These are phyloP conservation scores for Hippopotamus amphibius DNA, from an alignment of 2,113 vertebrate species.

Conservation along the genomic window DNA sequence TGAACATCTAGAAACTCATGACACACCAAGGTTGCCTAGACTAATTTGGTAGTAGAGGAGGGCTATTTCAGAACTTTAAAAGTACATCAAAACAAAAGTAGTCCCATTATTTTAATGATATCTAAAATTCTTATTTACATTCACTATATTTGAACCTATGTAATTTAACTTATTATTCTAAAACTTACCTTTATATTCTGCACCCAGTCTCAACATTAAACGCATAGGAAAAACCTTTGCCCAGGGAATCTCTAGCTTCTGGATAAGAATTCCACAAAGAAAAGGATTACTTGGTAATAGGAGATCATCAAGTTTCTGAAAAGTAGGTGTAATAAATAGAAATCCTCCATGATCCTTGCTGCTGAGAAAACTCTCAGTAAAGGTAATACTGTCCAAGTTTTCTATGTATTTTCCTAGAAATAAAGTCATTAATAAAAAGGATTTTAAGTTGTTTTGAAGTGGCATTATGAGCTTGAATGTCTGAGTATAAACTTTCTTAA, in stretches of 20 bases:
- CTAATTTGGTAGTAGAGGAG: neutral
- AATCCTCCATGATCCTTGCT: slow-evolving; percentile 96
- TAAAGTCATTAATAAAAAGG: slow-evolving; percentile 61
- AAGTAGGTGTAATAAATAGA: slow-evolving; percentile 93
- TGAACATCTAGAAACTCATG: slow-evolving; percentile 16
- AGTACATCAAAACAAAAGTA: slow-evolving; percentile 14
- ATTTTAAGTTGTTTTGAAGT: slow-evolving; percentile 56
- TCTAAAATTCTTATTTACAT: slow-evolving; percentile 51
- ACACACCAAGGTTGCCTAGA: neutral
- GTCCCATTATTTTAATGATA: slow-evolving; percentile 39
- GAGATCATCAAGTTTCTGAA: slow-evolving; percentile 91
- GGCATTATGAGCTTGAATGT: neutral
- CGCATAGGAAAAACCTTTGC: slow-evolving; percentile 97
- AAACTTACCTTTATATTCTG: slow-evolving; percentile 92
- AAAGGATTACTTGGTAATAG: slow-evolving; percentile 91
- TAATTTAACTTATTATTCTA: slow-evolving; percentile 34
- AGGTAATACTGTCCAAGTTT: slow-evolving; percentile 94
- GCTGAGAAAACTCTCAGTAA: slow-evolving; percentile 93
- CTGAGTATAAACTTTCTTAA: slow-evolving; percentile 51
- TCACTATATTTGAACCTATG: neutral
- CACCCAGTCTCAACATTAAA: slow-evolving; percentile 94
- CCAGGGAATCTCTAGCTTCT: slow-evolving; percentile 97
- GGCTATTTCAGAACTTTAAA: slow-evolving; percentile 28
- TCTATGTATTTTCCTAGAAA: slow-evolving; percentile 92
- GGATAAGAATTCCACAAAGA: slow-evolving; percentile 94